A percentile compares a stretch with the other conserved stretches of the same genome.
These are phyloP conservation scores for Odontamblyopus rebecca DNA, from an alignment of 2,797 vertebrate species.

Conservation along the genomic window DNA sequence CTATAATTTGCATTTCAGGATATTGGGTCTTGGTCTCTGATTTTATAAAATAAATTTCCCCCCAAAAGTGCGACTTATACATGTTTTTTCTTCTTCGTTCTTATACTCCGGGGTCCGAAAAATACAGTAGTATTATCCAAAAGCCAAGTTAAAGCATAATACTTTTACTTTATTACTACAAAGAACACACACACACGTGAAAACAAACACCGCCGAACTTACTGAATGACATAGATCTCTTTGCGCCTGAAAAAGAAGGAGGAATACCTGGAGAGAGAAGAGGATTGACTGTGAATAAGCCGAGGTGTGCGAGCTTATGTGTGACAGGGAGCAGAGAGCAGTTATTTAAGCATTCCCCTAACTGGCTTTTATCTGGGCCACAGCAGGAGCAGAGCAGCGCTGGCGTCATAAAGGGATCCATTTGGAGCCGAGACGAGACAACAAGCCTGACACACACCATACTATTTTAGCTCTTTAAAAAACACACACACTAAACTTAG, in stretches of 20 bases:
- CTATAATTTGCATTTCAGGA: too few species aligned
- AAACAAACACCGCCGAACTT: slow-evolving; percentile 77
- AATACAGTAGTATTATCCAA: neutral
- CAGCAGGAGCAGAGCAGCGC: slow-evolving; percentile 13
- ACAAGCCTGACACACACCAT: neutral
- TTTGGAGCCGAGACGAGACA: neutral
- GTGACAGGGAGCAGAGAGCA: slow-evolving; percentile 11
- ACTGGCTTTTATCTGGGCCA: neutral
- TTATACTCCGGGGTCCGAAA: too few species aligned
- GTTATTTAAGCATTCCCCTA: slow-evolving; percentile 16
- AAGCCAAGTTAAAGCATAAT: neutral
- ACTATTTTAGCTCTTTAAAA: slow-evolving; percentile 11
- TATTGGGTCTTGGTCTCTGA: too few species aligned
- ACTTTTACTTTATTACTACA: neutral
- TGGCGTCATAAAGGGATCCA: neutral
- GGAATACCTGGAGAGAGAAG: slow-evolving; percentile 93
- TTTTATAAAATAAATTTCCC: too few species aligned
- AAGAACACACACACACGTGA: slow-evolving; percentile 10
- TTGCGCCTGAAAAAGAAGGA: slow-evolving; percentile 99
- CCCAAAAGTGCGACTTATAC: too few species aligned
- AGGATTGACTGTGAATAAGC: slow-evolving; percentile 59
- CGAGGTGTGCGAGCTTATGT: slow-evolving; percentile 8
- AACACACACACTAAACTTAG: slow-evolving; percentile 10
- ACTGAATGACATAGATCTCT: slow-evolving; percentile 99
- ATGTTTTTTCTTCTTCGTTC: too few species aligned